Evolutionary conservation across 2,797 vertebrate species (phyloP).

Genomic region (Octomys mimax): DNA sequence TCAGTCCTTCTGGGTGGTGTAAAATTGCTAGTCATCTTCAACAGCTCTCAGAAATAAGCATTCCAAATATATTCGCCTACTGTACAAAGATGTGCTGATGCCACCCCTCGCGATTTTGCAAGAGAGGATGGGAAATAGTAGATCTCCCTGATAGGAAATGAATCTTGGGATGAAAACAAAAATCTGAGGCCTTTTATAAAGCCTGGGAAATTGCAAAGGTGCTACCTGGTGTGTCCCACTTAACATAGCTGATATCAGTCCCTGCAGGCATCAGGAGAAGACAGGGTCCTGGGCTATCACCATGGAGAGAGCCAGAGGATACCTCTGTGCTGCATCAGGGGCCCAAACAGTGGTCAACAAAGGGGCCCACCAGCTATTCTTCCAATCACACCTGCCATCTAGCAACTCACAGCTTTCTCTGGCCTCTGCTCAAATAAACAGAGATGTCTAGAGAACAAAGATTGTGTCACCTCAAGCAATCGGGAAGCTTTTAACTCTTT

Average conservation of each 20-base stretch:
- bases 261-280: no score
- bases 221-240: neutral
- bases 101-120: conserved; percentile 82
- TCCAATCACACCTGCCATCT: neutral
- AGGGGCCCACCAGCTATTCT: neutral
- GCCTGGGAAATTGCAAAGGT: conserved; percentile 59
- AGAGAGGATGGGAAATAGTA: conserved; percentile 85
- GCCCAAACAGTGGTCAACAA: no score
- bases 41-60: conserved; percentile 88
- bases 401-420: neutral
- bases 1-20: conserved; percentile 83
- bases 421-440: neutral
- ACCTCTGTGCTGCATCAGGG: neutral
- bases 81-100: conserved; percentile 86
- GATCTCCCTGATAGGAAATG: conserved; percentile 83
- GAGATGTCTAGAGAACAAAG: neutral
- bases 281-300: no score
- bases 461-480: neutral
- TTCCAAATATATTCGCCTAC: conserved; percentile 88
- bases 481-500: conserved; percentile 16
- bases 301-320: neutral
- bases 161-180: conserved; percentile 83
- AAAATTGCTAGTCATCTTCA: conserved; percentile 89
- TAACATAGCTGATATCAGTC: neutral
- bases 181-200: conserved; percentile 73